Conservation (phyloP, 2,113 vertebrate species). For the Aegotheles bennettii region DNA sequence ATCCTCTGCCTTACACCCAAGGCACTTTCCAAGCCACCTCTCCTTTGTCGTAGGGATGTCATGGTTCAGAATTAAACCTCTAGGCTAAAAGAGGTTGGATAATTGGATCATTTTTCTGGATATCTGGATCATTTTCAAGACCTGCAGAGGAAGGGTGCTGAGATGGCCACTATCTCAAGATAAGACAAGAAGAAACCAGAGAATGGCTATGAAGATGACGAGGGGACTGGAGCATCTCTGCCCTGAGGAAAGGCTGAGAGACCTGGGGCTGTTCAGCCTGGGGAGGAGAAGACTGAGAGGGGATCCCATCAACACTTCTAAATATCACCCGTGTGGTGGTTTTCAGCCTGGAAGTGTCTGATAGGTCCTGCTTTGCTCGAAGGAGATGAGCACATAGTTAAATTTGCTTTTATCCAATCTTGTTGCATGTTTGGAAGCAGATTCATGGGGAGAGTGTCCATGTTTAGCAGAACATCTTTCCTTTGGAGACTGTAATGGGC, state of each 20-base stretch:
- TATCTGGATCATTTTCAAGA: background rate
- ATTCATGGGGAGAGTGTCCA: background rate
- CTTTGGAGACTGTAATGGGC: background rate
- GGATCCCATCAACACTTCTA: no score
- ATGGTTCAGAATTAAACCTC: background rate
- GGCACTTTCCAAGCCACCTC: background rate
- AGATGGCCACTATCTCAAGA: no score
- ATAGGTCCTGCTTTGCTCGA: background rate
- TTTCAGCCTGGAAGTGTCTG: background rate
- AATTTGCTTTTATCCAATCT: background rate
- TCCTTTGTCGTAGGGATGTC: background rate
- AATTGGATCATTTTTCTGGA: no score
- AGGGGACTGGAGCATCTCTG: no score
- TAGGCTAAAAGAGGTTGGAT: background rate
- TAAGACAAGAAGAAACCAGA: no score
- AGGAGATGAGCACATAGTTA: background rate
- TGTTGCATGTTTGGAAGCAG: background rate
- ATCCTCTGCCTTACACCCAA: background rate
- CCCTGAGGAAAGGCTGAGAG: no score
- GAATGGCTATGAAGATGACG: no score
- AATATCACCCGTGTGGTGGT: no score
- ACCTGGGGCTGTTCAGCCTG: no score
- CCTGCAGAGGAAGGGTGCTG: no score
- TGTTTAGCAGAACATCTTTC: background rate
- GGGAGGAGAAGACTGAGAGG: no score